phyloP scores from a whole-genome alignment of 2,888 invertebrate species.

The Cheilosia grossa region DNA sequence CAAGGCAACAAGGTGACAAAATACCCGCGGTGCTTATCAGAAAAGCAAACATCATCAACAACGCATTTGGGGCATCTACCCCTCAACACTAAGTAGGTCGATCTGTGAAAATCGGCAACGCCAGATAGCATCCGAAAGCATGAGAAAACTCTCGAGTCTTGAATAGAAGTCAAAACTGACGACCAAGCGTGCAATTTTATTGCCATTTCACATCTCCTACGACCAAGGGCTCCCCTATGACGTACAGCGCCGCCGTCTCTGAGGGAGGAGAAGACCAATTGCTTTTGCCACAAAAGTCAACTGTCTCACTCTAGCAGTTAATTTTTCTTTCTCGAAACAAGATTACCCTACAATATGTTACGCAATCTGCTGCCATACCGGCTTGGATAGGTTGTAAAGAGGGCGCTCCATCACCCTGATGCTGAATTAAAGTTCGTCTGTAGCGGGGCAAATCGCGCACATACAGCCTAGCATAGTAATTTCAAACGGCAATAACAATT shows the following conservation, averaged over 20 bases:
- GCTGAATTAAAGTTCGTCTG: constrained; percentile 54
- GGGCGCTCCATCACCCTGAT: constrained; percentile 64
- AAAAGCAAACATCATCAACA: constrained; percentile 16
- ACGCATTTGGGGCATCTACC: constrained; percentile 22
- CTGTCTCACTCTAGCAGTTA: constrained; percentile 42
- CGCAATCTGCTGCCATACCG: constrained; percentile 63
- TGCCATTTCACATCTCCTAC: constrained; percentile 44
- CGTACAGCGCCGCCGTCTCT: constrained; percentile 23
- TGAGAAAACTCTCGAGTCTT: constrained; percentile 41
- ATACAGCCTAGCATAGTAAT: constrained; percentile 49
- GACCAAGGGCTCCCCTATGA: constrained; percentile 45
- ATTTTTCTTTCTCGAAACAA: constrained; percentile 52
- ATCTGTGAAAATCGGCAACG: constrained; percentile 25
- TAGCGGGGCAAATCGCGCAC: constrained; percentile 30
- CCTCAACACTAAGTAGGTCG: constrained; percentile 65
- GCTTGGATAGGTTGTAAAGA: constrained; percentile 58
- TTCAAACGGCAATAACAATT: constrained; percentile 56
- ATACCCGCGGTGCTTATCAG: constrained; percentile 30
- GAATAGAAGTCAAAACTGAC: constrained; percentile 51
- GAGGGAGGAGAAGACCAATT: constrained; percentile 31
- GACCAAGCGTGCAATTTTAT: constrained; percentile 46
- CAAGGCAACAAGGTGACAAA: constrained; percentile 51
- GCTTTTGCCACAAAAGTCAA: constrained; percentile 16
- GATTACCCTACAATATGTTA: constrained; percentile 62
- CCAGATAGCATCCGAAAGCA: constrained; percentile 33